Evolutionary conservation across 2,888 invertebrate genomes (phyloP).

Genomic region (Philereme vetulata): DNA sequence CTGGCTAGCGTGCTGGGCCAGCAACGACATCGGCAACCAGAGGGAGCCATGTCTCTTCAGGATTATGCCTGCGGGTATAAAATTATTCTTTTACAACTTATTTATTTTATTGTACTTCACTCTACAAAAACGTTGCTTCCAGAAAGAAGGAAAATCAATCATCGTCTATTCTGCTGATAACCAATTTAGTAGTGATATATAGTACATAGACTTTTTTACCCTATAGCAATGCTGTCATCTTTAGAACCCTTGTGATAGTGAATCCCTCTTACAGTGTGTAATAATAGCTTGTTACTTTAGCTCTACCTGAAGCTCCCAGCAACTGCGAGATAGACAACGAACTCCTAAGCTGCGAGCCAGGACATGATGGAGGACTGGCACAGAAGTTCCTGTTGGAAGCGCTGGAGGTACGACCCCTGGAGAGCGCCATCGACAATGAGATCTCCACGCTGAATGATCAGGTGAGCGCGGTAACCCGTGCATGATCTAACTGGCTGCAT

Average conservation of each 20-base stretch:
- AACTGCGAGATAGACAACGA: conserved; percentile 90
- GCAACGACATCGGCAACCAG: conserved; percentile 92
- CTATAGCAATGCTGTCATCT: too few species aligned
- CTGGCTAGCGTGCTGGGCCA: conserved; percentile 94
- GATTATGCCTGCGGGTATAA: conserved; percentile 90
- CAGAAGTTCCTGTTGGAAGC: conserved; percentile 93
- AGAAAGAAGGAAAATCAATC: too few species aligned
- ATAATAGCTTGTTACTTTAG: conserved; percentile 64
- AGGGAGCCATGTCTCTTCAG: conserved; percentile 91
- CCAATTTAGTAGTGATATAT: too few species aligned
- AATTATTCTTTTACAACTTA: background rate
- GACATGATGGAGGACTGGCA: conserved; percentile 91
- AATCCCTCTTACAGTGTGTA: too few species aligned
- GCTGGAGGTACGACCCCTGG: conserved; percentile 85
- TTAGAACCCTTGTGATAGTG: too few species aligned
- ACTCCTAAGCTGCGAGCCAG: conserved; percentile 88
- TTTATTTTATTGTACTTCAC: too few species aligned
- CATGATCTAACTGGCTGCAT: conserved; percentile 17
- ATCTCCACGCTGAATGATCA: conserved; percentile 86
- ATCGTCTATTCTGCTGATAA: too few species aligned
- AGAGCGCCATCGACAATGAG: conserved; percentile 80
- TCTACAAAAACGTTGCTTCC: too few species aligned
- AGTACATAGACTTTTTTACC: too few species aligned
- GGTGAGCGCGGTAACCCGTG: conserved; percentile 72
- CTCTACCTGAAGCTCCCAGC: conserved; percentile 89